phyloP scores from a whole-genome alignment of 2,113 vertebrate species.

The Strigops habroptila region DNA sequence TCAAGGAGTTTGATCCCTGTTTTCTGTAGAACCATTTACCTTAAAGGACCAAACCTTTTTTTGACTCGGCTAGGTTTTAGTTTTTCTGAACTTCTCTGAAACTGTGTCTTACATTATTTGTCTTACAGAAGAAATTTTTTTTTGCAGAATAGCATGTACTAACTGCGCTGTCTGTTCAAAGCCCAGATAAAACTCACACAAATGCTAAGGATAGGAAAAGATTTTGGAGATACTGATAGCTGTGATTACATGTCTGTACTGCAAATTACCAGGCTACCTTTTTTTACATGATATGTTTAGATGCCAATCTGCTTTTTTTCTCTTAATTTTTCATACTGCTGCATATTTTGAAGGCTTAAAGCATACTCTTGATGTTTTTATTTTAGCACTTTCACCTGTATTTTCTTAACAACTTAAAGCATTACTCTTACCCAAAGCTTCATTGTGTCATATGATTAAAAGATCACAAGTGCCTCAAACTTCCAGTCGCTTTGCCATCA shows the following conservation, averaged over 20 bases:
- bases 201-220: neutral
- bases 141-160: neutral
- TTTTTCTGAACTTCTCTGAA: neutral
- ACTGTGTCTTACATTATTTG: neutral
- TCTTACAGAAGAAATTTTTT: neutral
- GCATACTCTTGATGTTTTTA: neutral
- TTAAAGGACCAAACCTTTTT: neutral
- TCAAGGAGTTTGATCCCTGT: neutral
- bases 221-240: neutral
- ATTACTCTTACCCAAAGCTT: neutral
- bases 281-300: neutral
- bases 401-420: neutral
- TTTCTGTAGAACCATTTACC: neutral
- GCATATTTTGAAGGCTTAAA: constrained; percentile 6
- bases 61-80: neutral
- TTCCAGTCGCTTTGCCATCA: neutral
- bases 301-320: neutral
- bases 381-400: neutral
- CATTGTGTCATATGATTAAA: neutral
- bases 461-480: neutral
- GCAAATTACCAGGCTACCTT: neutral
- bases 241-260: neutral
- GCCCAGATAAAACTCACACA: neutral
- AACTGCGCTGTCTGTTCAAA: neutral
- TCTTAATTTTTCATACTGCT: constrained; percentile 11